Evolutionary conservation across 2,888 invertebrate species (phyloP).

Genomic region (Melanchra persicariae): DNA sequence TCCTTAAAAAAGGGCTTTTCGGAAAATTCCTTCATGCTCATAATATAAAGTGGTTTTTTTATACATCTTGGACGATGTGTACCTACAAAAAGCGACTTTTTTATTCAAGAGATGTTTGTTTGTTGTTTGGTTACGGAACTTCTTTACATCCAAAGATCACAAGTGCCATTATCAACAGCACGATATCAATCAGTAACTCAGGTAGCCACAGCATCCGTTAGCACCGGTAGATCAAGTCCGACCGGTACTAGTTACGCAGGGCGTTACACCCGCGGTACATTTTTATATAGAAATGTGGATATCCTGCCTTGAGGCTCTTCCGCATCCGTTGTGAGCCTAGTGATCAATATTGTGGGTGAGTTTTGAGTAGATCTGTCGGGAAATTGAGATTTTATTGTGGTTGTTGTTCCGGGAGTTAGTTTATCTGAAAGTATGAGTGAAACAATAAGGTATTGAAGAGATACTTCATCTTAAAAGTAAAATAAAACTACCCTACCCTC

Average conservation of each 20-base stretch:
- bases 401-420: not conserved
- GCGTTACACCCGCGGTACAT: conserved; percentile 27
- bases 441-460: too few species aligned
- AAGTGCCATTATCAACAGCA: conserved; percentile 19
- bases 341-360: conserved; percentile 12
- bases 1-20: too few species aligned
- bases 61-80: too few species aligned
- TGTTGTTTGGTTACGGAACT: too few species aligned
- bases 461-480: too few species aligned
- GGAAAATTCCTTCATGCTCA: too few species aligned
- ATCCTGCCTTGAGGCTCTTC: conserved; percentile 38
- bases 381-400: not conserved
- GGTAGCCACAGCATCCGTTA: conserved; percentile 37
- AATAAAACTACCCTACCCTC: too few species aligned
- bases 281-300: conserved; percentile 53
- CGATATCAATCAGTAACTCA: conserved; percentile 15
- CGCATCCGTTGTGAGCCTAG: conserved; percentile 38
- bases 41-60: too few species aligned
- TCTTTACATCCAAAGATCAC: too few species aligned
- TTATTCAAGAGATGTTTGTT: too few species aligned
- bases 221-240: conserved; percentile 46
- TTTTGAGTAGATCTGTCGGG: not conserved
- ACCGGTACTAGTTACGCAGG: conserved; percentile 29
- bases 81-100: too few species aligned
- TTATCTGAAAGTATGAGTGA: not conserved